Evolutionary conservation across 2,113 vertebrate species (phyloP).

Genomic region (Pachycephala philippinensis): DNA sequence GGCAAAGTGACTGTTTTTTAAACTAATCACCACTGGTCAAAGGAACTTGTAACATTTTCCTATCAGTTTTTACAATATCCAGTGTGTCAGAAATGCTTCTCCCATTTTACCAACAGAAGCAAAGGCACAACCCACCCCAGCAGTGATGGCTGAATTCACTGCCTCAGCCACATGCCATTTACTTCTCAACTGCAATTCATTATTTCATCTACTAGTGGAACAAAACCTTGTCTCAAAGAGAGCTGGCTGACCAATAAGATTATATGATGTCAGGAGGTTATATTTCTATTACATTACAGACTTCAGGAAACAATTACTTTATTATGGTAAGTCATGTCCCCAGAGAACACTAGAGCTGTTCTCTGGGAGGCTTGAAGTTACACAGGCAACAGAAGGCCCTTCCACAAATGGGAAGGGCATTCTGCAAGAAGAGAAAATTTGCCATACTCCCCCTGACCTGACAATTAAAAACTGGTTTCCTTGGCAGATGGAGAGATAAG

Average conservation of each 20-base stretch:
- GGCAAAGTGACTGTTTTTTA: not conserved
- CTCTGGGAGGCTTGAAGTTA: not conserved
- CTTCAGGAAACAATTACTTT: not conserved
- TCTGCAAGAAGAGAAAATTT: not conserved
- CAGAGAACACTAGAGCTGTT: not conserved
- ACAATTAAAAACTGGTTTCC: not conserved
- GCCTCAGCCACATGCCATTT: not conserved
- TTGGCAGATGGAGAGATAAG: not conserved
- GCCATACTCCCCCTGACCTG: accelerated
- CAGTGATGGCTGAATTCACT: not conserved
- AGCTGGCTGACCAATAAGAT: not conserved
- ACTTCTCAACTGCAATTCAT: not conserved
- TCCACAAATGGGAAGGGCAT: not conserved
- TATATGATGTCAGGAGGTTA: not conserved
- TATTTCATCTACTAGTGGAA: not conserved
- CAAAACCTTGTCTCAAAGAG: not conserved
- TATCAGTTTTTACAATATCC: not conserved
- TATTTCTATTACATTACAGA: not conserved
- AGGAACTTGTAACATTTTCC: not conserved
- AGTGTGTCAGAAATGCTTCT: not conserved
- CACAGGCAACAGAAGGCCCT: not conserved
- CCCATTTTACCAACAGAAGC: not conserved
- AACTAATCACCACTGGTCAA: not conserved
- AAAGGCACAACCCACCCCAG: not conserved
- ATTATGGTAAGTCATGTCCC: not conserved